phyloP scores from a whole-genome alignment of 92 coral and sea anemone genomes.

The Micromussa lordhowensis region DNA sequence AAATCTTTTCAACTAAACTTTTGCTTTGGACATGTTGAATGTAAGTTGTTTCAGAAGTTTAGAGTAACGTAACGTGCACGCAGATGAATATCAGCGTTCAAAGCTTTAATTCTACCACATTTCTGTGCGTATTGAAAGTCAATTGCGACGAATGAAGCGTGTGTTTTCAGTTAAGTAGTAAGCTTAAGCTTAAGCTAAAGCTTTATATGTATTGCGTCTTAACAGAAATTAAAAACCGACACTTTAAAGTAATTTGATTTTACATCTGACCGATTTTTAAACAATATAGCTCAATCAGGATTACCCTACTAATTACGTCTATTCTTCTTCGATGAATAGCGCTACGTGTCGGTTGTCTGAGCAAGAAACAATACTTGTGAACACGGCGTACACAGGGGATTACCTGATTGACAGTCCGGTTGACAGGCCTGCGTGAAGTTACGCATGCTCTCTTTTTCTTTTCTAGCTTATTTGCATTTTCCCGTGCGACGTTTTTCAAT shows the following conservation, averaged over 20 bases:
- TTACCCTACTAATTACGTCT: background rate
- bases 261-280: background rate
- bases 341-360: background rate
- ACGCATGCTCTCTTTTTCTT: background rate
- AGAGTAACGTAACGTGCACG: no score
- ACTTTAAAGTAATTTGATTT: background rate
- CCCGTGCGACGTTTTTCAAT: no score
- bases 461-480: background rate
- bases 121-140: background rate
- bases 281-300: background rate
- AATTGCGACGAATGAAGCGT: no score
- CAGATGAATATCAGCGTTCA: no score
- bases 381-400: background rate
- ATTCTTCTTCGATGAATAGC: slow-evolving; percentile 1
- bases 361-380: background rate
- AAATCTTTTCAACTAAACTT: no score
- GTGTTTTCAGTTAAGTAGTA: no score
- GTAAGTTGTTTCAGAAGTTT: no score
- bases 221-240: no score
- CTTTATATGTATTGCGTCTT: background rate
- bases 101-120: background rate
- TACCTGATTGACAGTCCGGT: background rate
- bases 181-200: no score
- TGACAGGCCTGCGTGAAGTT: background rate
- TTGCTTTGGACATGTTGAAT: no score